Percentiles rank a stretch among this genome's conserved stretches.
Evolutionary conservation across 2,113 vertebrate genomes (phyloP).

Genomic region (Plectropomus leopardus): DNA sequence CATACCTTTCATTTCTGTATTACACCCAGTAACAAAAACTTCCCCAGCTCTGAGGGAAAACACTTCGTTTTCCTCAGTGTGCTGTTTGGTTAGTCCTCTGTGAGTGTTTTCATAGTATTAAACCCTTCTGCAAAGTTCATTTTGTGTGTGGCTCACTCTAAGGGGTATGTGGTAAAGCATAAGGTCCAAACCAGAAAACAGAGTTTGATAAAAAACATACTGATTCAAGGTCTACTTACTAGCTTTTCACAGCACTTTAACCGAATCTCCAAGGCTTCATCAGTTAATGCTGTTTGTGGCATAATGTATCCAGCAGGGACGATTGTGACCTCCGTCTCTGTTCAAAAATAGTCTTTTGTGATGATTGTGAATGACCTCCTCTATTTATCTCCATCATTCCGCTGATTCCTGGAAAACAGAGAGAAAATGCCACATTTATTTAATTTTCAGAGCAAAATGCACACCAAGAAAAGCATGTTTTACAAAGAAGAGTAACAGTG

Average conservation of each 20-base stretch:
- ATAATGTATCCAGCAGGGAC: too few relatives aligned
- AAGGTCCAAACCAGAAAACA: not conserved
- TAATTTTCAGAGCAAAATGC: not conserved
- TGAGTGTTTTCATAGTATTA: not conserved
- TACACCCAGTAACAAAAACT: slow-evolving; percentile 5
- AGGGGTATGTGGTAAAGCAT: not conserved
- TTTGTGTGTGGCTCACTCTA: not conserved
- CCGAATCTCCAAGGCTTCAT: not conserved
- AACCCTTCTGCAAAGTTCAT: not conserved
- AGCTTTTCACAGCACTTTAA: not conserved
- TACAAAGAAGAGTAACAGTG: too few relatives aligned
- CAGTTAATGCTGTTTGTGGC: not conserved
- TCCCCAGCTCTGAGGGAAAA: not conserved
- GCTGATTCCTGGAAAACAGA: slow-evolving; percentile 16
- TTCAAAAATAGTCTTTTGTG: not conserved
- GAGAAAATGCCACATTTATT: not conserved
- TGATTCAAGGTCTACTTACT: not conserved
- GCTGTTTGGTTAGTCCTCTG: slow-evolving; percentile 13
- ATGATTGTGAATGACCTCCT: not conserved
- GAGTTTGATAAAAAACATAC: not conserved
- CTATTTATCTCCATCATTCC: not conserved
- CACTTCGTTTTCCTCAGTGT: not conserved
- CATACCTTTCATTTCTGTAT: slow-evolving; percentile 10
- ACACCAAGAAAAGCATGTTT: not conserved
- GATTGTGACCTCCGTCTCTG: not conserved